Conservation (phyloP, 2,113 vertebrate genomes). For the Tyrannus savana region DNA sequence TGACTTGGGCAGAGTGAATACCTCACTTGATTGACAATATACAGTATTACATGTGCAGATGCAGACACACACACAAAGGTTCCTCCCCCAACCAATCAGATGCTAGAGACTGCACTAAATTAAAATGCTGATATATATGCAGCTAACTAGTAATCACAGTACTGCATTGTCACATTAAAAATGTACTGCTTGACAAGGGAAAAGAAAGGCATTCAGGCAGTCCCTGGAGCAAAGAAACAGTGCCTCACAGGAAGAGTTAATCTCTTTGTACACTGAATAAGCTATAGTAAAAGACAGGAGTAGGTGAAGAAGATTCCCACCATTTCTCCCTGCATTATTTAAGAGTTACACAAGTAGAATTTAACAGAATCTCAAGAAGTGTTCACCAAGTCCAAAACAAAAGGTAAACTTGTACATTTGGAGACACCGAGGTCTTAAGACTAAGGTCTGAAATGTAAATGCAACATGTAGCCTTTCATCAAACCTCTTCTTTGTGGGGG, state of each 20-base stretch:
- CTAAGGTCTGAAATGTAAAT: not conserved
- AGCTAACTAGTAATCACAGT: slow-evolving; percentile 39
- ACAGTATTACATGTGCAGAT: slow-evolving; percentile 10
- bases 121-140: not conserved
- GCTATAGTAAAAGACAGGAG: slow-evolving; percentile 34
- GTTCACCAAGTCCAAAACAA: not conserved
- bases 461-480: not conserved
- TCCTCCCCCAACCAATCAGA: not conserved
- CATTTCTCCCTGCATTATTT: not conserved
- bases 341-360: not conserved
- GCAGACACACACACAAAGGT: slow-evolving; percentile 27
- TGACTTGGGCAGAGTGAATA: not conserved
- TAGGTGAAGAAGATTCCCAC: slow-evolving; percentile 21
- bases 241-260: slow-evolving; percentile 43
- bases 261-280: not conserved
- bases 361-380: not conserved
- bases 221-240: slow-evolving; percentile 41
- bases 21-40: slow-evolving; percentile 10
- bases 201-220: slow-evolving; percentile 48
- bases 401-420: not conserved
- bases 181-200: not conserved
- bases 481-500: not conserved
- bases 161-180: slow-evolving; percentile 21
- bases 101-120: not conserved
- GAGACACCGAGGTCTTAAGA: not conserved